These are phyloP conservation scores for Uromys caudimaculatus DNA, from an alignment of 2,797 vertebrate species.

Conservation along the genomic window DNA sequence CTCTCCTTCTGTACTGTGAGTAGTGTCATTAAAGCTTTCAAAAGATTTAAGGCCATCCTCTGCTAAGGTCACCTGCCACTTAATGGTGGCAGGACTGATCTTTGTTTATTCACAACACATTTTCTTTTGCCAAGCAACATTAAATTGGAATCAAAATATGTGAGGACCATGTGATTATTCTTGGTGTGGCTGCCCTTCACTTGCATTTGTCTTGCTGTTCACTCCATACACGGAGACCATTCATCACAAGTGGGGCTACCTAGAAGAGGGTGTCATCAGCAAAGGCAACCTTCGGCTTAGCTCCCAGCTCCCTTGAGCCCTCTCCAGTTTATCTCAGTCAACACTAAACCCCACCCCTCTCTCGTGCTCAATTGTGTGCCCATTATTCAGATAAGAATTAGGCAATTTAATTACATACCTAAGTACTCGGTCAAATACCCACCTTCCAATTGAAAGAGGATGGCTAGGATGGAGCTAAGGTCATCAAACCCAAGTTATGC, in stretches of 20 bases:
- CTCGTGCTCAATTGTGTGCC: neutral
- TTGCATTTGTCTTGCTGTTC: constrained; percentile 83
- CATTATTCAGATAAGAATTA: neutral
- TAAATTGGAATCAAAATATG: constrained; percentile 71
- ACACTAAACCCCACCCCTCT: neutral
- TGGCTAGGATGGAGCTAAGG: neutral
- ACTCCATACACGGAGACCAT: constrained; percentile 70
- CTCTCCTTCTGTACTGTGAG: neutral
- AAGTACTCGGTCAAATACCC: neutral
- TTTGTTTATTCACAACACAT: constrained; percentile 65
- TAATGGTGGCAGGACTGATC: constrained; percentile 30
- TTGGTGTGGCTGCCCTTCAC: constrained; percentile 71
- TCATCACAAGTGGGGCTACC: constrained; percentile 74
- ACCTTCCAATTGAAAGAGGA: neutral
- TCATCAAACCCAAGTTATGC: neutral
- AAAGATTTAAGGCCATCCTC: constrained; percentile 23
- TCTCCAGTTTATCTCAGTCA: neutral
- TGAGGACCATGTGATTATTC: constrained; percentile 82
- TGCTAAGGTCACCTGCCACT: constrained; percentile 52
- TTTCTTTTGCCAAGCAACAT: constrained; percentile 76
- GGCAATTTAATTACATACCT: neutral
- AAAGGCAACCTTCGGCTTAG: neutral
- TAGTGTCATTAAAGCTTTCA: neutral
- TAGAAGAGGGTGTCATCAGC: neutral
- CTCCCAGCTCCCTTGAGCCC: neutral